Evolutionary conservation across 2,888 invertebrate genomes (phyloP), one percentile per base, ranked within the genome.

Genomic region (Euphydryas editha): DNA sequence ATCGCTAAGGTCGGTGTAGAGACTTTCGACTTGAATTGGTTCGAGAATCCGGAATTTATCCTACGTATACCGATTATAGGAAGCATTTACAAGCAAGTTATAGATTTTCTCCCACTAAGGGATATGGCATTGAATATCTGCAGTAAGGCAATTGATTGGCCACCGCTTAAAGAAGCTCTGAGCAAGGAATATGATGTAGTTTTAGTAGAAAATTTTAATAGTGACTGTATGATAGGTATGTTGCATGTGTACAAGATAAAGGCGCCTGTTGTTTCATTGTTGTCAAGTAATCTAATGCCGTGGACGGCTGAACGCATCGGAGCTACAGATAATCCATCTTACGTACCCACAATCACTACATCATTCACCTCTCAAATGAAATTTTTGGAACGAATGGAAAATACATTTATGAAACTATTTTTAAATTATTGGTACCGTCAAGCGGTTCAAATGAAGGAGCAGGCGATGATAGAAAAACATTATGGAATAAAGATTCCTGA

Each of bases 151-250:
- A 86, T 93, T 30, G 83, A 83, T 42, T 88, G 85, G 75, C 82
- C 83, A 5, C 86, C 90, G 2, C 70, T 93, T 24, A 79, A 79
- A 1, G 86, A 87, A 30, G 84, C 83, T 3, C 66, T 93, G 68
- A 81, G 84, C 67, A 81, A 82, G 54, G 84, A 90, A 20, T 96
- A 95, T 72, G 96, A 96, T 77, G 76, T 95, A 8, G 81, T 95
- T 11, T 79, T 95, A 6, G 90, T 94, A 17, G 95, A 95, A 78
- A 90, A 93, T 69, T 95, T 95, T 72, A 94, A 93, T 73, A 93
- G 94, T 47, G 95, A 95, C 73, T 95, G 95, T 68, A 93, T 94
- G 81, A 80, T 95, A 56, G 95, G 94, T 0, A 81, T 95, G 57
- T 91, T 93, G 0, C 90, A 95, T 77, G 78, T 94, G 37, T 87